phyloP scores from a whole-genome alignment of 2,113 vertebrate genomes.

The Callipepla californica region DNA sequence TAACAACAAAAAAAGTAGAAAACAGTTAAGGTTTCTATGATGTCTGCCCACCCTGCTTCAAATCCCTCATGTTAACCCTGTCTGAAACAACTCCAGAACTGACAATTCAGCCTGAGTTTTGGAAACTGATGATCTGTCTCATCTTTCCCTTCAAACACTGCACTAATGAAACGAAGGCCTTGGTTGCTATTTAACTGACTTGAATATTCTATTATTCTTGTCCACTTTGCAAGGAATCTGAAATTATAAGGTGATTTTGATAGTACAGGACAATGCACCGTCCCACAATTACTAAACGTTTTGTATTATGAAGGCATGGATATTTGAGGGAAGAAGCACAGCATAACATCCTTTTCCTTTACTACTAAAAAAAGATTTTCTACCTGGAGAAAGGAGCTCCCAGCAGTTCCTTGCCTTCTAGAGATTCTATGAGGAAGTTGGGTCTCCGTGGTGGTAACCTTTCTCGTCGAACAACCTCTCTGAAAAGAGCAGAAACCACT shows the following conservation, averaged over 20 bases:
- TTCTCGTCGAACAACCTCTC: constrained; percentile 1
- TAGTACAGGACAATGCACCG: not conserved
- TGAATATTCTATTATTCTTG: not conserved
- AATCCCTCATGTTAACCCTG: not conserved
- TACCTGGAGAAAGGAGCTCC: constrained; percentile 6
- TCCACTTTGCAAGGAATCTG: not conserved
- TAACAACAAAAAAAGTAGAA: not conserved
- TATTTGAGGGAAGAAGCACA: not conserved
- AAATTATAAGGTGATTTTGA: not conserved
- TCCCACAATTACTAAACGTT: not conserved
- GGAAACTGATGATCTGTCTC: not conserved
- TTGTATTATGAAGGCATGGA: not conserved
- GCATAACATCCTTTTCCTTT: not conserved
- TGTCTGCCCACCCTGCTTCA: not conserved
- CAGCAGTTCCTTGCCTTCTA: constrained; percentile 34
- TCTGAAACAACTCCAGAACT: not conserved
- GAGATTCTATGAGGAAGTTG: constrained; percentile 71
- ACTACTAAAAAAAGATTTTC: not conserved
- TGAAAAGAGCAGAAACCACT: constrained; percentile 33
- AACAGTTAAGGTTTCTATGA: not conserved
- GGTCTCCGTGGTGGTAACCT: constrained; percentile 77
- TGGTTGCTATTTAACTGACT: not conserved
- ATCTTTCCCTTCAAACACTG: not conserved
- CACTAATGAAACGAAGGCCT: not conserved
- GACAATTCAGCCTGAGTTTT: not conserved